Conservation (phyloP, 1,140 invertebrate species). For the Drosophila azteca region DNA sequence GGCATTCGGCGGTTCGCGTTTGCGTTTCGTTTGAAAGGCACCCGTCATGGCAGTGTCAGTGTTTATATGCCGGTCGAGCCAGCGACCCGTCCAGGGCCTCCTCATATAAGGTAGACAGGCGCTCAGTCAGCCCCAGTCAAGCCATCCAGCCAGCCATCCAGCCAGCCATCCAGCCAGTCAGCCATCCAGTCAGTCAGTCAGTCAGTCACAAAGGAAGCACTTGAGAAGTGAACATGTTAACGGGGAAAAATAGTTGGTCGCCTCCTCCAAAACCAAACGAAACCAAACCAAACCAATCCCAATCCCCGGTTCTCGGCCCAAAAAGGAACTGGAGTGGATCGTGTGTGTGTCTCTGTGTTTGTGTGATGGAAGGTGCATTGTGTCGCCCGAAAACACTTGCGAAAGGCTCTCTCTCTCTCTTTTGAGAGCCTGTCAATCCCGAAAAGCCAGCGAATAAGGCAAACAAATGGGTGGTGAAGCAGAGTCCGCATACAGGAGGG, state of each 20-base stretch:
- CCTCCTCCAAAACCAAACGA: conserved; percentile 51
- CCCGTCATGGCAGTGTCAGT: conserved; percentile 77
- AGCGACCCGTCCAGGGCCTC: conserved; percentile 37
- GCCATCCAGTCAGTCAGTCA: conserved; percentile 38
- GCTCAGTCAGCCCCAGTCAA: conserved; percentile 39
- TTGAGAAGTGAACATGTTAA: conserved; percentile 77
- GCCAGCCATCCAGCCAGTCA: neutral
- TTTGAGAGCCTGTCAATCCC: conserved; percentile 65
- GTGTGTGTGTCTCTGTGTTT: neutral
- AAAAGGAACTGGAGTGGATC: conserved; percentile 13
- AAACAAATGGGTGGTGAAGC: conserved; percentile 25
- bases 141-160: conserved; percentile 14
- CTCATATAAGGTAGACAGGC: conserved; percentile 67
- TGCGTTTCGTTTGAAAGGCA: conserved; percentile 70
- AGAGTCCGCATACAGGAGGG: neutral
- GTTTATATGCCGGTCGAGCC: conserved; percentile 63
- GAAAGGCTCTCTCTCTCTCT: conserved; percentile 58
- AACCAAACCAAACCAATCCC: conserved; percentile 32
- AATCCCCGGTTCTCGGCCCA: conserved; percentile 7
- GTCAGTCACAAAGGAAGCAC: conserved; percentile 70
- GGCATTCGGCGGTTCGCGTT: conserved; percentile 53
- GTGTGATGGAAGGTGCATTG: conserved; percentile 34
- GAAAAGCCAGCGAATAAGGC: conserved; percentile 16
- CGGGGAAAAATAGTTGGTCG: conserved; percentile 75
- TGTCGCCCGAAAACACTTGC: conserved; percentile 75